These are phyloP conservation scores for Sus cebifrons DNA, from an alignment of 2,797 vertebrate species.

Conservation along the genomic window DNA sequence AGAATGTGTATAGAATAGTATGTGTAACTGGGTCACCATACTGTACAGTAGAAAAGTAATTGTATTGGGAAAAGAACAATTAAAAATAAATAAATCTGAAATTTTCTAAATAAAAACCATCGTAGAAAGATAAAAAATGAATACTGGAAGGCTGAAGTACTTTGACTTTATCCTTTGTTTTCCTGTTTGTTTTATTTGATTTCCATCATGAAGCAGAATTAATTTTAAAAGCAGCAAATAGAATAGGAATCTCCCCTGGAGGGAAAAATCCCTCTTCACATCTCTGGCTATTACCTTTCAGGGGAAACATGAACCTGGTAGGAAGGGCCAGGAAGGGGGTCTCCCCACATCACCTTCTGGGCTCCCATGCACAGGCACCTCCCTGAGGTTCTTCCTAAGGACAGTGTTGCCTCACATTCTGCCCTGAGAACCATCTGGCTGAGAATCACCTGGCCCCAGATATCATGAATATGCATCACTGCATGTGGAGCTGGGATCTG, in stretches of 20 bases:
- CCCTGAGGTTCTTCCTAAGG: neutral
- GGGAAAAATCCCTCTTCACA: neutral
- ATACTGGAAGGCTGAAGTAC: neutral
- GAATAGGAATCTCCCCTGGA: neutral
- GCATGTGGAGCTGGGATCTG: neutral
- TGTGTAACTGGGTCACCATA: no score
- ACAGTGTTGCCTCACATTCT: neutral
- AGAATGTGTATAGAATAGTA: neutral
- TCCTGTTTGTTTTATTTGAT: neutral
- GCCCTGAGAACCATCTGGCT: neutral
- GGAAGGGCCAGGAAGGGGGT: neutral
- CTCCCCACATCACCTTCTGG: neutral
- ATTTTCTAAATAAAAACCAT: neutral
- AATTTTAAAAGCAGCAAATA: neutral
- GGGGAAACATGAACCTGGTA: neutral
- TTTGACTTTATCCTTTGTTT: constrained; percentile 10
- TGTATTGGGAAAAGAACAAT: neutral
- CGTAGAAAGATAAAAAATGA: neutral
- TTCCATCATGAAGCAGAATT: neutral
- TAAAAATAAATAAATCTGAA: neutral
- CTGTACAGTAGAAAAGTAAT: neutral
- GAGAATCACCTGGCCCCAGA: neutral
- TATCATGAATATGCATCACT: neutral
- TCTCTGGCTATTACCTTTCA: neutral
- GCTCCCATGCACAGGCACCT: neutral